Evolutionary conservation across 2,888 invertebrate species (phyloP).

Genomic region (Ophioninae sp.): DNA sequence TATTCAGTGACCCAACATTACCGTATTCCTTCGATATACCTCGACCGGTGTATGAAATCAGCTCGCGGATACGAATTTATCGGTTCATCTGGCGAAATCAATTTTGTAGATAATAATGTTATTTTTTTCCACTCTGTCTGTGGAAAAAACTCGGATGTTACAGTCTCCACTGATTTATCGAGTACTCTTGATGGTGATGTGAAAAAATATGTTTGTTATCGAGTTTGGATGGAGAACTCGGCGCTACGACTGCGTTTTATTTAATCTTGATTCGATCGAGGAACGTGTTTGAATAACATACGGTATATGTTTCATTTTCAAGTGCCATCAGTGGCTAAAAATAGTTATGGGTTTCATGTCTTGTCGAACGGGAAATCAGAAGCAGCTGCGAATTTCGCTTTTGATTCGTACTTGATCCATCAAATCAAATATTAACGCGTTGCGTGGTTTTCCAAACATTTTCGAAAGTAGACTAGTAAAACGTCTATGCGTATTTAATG

Average conservation of each 20-base stretch:
- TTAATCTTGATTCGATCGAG: not conserved
- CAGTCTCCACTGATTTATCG: not conserved
- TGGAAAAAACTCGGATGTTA: not conserved
- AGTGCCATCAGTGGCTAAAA: not conserved
- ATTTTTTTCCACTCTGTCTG: not conserved
- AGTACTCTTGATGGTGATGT: not conserved
- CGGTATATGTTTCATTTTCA: not conserved
- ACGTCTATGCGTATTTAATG: too few species aligned
- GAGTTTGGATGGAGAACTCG: not conserved
- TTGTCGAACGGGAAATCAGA: not conserved
- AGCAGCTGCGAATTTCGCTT: not conserved
- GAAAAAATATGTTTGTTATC: too few species aligned
- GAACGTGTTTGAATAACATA: not conserved
- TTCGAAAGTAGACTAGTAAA: too few species aligned
- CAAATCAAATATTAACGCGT: too few species aligned
- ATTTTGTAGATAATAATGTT: not conserved
- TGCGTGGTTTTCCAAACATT: too few species aligned
- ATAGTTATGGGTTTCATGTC: not conserved
- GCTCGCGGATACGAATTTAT: not conserved
- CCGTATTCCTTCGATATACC: not conserved
- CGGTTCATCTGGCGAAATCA: not conserved
- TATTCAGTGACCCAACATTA: conserved; percentile 18
- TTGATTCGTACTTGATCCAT: too few species aligned
- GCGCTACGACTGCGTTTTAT: not conserved
- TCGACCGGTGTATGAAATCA: not conserved